These are phyloP conservation scores for Epinephelus fuscoguttatus DNA, from an alignment of 2,113 vertebrate species.

Conservation along the genomic window DNA sequence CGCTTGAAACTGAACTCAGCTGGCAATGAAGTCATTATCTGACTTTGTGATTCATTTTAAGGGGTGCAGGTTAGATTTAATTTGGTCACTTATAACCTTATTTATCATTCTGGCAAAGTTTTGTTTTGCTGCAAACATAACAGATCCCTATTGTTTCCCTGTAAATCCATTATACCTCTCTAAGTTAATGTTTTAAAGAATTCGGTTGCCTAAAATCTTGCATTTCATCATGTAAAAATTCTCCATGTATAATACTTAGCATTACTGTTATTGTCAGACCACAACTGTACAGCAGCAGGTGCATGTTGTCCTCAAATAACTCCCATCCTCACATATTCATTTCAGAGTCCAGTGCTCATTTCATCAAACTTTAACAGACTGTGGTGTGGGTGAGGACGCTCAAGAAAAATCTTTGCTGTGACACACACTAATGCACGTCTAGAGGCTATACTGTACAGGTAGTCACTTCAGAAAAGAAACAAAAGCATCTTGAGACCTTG, in stretches of 20 bases:
- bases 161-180: not conserved
- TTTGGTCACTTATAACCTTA: not conserved
- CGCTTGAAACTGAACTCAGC: not conserved
- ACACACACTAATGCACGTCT: not conserved
- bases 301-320: not conserved
- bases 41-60: not conserved
- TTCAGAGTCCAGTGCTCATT: not conserved
- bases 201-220: not conserved
- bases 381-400: too few relatives aligned
- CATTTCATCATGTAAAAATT: not conserved
- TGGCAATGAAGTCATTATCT: conserved; percentile 1
- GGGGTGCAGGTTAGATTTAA: not conserved
- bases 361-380: not conserved
- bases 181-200: not conserved
- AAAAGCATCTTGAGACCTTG: not conserved
- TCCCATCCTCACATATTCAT: not conserved
- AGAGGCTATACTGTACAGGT: not conserved
- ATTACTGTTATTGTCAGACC: not conserved
- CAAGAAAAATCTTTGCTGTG: not conserved
- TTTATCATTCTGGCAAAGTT: not conserved
- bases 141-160: not conserved
- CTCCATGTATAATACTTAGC: too few relatives aligned
- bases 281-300: not conserved
- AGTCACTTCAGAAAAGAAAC: not conserved
- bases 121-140: not conserved